Conservation (phyloP, 2,888 invertebrate genomes). For the Calameuta pallipes region DNA sequence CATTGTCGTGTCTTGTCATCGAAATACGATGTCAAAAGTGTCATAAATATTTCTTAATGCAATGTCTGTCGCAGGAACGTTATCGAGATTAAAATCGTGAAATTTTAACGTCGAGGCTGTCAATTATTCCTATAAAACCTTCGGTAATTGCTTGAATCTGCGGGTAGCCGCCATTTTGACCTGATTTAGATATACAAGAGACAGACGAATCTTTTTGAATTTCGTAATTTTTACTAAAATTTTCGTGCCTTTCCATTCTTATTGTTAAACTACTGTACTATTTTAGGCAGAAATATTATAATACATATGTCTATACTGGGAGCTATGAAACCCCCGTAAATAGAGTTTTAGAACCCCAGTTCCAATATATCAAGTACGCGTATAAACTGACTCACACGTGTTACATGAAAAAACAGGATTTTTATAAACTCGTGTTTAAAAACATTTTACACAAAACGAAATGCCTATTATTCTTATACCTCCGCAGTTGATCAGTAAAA, state of each 20-base stretch:
- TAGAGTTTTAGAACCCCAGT: background rate
- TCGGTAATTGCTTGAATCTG: conserved; percentile 12
- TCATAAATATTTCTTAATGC: background rate
- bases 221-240: conserved; percentile 8
- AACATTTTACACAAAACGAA: background rate
- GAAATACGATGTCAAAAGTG: background rate
- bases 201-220: conserved; percentile 16
- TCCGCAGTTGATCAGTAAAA: background rate
- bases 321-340: background rate
- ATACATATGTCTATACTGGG: background rate
- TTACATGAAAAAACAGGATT: background rate
- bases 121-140: background rate
- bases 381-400: background rate
- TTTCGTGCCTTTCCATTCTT: background rate
- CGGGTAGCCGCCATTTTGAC: conserved; percentile 24
- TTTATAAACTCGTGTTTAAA: background rate
- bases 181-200: conserved; percentile 15
- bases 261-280: background rate
- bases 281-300: background rate
- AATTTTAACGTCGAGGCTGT: background rate
- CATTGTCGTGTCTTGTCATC: background rate
- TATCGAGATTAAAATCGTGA: background rate
- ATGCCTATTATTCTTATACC: background rate
- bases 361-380: background rate
- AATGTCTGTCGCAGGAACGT: background rate